phyloP scores from a whole-genome alignment of 1,140 invertebrate genomes.

The Rhopalosiphum padi region DNA sequence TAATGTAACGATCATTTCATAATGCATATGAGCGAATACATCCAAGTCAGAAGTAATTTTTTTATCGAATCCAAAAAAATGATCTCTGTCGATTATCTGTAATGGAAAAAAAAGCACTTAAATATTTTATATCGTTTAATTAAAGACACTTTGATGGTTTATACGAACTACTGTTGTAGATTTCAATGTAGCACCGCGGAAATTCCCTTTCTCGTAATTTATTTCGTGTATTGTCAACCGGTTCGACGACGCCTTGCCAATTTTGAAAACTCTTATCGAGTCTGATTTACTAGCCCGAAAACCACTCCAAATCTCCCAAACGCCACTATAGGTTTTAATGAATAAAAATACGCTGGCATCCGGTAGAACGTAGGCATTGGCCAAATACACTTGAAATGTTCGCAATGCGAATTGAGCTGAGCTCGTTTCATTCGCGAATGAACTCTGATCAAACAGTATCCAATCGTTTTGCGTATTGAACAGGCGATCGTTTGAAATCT shows the following conservation, averaged over 20 bases:
- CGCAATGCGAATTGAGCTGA: neutral
- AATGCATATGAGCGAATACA: conserved; percentile 6
- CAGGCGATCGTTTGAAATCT: neutral
- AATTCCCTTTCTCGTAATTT: neutral
- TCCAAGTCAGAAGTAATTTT: neutral
- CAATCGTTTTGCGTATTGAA: conserved; percentile 43
- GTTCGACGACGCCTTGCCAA: neutral
- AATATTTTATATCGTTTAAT: neutral
- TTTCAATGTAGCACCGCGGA: neutral
- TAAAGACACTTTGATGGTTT: neutral
- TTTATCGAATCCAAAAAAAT: conserved; percentile 2
- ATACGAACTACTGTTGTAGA: conserved; percentile 14
- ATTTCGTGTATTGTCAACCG: neutral
- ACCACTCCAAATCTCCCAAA: conserved; percentile 49
- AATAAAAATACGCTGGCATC: conserved; percentile 7
- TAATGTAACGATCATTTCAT: neutral
- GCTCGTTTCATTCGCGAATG: too few species aligned
- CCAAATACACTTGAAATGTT: neutral
- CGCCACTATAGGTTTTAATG: neutral
- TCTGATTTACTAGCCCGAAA: conserved; percentile 1
- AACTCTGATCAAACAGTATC: neutral
- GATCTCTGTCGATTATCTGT: neutral
- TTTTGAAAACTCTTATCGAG: neutral
- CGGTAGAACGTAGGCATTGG: neutral
- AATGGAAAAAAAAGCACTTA: neutral